Conservation (phyloP, 2,113 vertebrate species). For the Gracilinanus agilis region DNA sequence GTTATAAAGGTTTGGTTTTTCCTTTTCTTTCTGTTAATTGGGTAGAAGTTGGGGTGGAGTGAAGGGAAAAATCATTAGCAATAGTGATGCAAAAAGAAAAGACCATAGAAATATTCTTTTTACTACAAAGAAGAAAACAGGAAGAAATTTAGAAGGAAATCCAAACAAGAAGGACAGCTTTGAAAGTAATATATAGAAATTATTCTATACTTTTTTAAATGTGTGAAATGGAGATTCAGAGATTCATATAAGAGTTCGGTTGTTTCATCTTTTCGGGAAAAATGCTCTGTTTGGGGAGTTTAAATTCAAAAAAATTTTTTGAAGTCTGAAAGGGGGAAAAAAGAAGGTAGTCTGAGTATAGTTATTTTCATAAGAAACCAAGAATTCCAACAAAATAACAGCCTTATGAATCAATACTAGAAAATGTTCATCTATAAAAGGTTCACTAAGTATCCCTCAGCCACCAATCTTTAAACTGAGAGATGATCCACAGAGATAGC, state of each 20-base stretch:
- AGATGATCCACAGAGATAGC: background rate
- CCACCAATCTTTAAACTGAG: background rate
- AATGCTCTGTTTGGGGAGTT: background rate
- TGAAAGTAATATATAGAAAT: background rate
- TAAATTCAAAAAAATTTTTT: background rate
- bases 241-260: background rate
- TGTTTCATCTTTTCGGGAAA: background rate
- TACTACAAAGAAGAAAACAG: background rate
- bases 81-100: background rate
- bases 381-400: background rate
- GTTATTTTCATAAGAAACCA: background rate
- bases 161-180: background rate
- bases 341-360: background rate
- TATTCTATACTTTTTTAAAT: background rate
- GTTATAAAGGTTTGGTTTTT: background rate
- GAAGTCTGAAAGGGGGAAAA: background rate
- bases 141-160: background rate
- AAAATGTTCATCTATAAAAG: background rate
- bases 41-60: background rate
- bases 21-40: background rate
- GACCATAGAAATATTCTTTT: background rate
- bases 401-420: background rate
- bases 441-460: too few species aligned
- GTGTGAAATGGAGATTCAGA: background rate
- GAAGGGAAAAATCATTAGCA: background rate